phyloP scores from a whole-genome alignment of 1,140 invertebrate genomes.

The Saccostrea glomerata region DNA sequence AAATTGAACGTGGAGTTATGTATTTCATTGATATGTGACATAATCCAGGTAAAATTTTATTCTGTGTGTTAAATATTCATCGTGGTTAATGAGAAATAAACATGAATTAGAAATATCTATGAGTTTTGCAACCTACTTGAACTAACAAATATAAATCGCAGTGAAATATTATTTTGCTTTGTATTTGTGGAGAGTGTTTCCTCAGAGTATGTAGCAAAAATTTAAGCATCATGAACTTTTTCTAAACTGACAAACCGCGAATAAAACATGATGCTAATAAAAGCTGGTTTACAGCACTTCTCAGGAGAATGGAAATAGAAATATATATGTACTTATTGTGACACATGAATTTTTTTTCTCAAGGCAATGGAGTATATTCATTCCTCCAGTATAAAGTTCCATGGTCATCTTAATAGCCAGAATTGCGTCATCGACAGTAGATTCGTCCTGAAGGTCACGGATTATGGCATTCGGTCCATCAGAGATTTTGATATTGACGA shows the following conservation, averaged over 20 bases:
- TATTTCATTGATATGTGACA: conserved; percentile 92
- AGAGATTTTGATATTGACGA: background rate
- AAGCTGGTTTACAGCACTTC: no score
- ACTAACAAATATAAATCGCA: no score
- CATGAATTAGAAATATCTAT: no score
- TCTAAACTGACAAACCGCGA: no score
- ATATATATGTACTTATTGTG: background rate
- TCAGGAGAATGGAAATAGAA: background rate
- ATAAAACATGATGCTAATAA: no score
- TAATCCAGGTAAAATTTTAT: conserved; percentile 86
- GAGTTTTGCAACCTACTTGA: no score
- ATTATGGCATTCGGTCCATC: conserved; percentile 90
- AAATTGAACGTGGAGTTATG: conserved; percentile 96
- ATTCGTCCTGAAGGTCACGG: conserved; percentile 98
- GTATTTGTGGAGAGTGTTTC: no score
- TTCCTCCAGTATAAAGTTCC: conserved; percentile 91
- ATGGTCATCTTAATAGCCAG: conserved; percentile 97
- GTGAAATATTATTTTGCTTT: no score
- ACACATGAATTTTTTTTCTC: background rate
- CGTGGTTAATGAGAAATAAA: no score
- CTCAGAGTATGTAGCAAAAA: no score
- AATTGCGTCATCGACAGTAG: conserved; percentile 98
- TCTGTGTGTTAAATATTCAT: background rate
- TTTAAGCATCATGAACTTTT: no score
- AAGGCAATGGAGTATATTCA: conserved; percentile 97